Evolutionary conservation across 2,113 vertebrate genomes (phyloP), one percentile per base, ranked within the genome.

Genomic region (Polypterus bichir): DNA sequence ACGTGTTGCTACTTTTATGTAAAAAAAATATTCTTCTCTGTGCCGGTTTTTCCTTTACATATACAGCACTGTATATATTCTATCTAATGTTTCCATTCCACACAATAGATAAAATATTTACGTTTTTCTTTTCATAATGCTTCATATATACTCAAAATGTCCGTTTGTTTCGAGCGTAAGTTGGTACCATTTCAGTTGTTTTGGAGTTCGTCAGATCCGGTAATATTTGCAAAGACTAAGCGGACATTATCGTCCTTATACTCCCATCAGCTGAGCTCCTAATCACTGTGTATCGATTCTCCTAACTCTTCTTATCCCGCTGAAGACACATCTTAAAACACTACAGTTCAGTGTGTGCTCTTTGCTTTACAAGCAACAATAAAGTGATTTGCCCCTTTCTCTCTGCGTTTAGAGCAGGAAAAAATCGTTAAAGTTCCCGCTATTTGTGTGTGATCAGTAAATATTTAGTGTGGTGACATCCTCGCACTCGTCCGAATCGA

Each of bases 381-480:
- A 89, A 91, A 91, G 90, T 88, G 88, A 89, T 93, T 89, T 87
- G 87, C 81, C 88, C 86, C 86, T 81, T 82, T 86, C 85, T 86
- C 79, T 71, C 80, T 74, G 79, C 76, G 78, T 80, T 81, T 76
- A 70, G 83, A 79, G 81, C 85, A 78, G 81, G 84, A 84, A 83
- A 90, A 84, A 91, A 93, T 92, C 90, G 88, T 91, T 94, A 85
- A 73, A 82, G 81, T 85, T 81, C 82, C 80, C 76, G 83, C 87
- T 88, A 90, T 91, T 89, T 90, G 90, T 90, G 86, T 91, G 89
- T 88, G 90, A 94, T 92, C 89, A 88, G 92, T 93, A 94, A 97
- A 95, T 94, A 97, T 96, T 94, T 94, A 93, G 91, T 88, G 87
- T 88, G 82, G 85, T 83, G 89, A 91, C 86, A 86, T 92, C 86